Base-by-base conservation (phyloP, 1,140 invertebrate genomes). In the Telenomus remus region DNA sequence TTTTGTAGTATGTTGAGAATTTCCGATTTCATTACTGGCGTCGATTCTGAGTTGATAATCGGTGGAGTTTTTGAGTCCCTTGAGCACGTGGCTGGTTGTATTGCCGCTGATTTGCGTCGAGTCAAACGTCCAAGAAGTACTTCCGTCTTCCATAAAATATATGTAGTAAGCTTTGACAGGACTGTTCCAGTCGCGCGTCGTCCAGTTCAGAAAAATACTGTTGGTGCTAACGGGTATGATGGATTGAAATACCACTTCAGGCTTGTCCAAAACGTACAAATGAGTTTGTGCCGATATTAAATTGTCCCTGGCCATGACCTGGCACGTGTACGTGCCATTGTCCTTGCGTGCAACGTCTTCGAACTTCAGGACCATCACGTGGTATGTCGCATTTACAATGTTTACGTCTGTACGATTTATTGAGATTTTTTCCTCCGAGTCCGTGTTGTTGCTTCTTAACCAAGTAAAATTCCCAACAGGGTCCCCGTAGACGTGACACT, bases 141-240 rank as follows among this genome's bases (percentile, higher is more conserved):
- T 87, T 73, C 76, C 89, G 69, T 90, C 89, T 85, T 91, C 87
- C 82, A 89, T 89, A 64, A 91, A 91, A 78, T 91, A 90, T 7
- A 95, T 88, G 44, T 89, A 89, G 80, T 94, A 95, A 14, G 89
- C 85, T 61, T 89, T 87, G 14, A 94, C 90, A 0, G 92, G 91
- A 44, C 91, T 91, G 81, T 96, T 95, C 66, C 93, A 94, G 63
- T 94, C 90, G 54, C 92, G 91, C 0, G 95, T 87, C 0, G 94
- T 95, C 94, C 94, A 96, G 83, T 95, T 95, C 0, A 95, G 79
- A 82, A 91, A 96, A 47, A 96, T 92, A 83, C 92, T 91, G 10
- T 89, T 89, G 10, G 91, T 90, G 16, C 93, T 94, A 5, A 96
- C 93, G 0, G 93, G 91, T 83, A 94, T 94, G 0, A 94, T 91